These are phyloP conservation scores for Pteronotus mesoamericanus DNA, from an alignment of 2,797 vertebrate genomes.

Conservation along the genomic window DNA sequence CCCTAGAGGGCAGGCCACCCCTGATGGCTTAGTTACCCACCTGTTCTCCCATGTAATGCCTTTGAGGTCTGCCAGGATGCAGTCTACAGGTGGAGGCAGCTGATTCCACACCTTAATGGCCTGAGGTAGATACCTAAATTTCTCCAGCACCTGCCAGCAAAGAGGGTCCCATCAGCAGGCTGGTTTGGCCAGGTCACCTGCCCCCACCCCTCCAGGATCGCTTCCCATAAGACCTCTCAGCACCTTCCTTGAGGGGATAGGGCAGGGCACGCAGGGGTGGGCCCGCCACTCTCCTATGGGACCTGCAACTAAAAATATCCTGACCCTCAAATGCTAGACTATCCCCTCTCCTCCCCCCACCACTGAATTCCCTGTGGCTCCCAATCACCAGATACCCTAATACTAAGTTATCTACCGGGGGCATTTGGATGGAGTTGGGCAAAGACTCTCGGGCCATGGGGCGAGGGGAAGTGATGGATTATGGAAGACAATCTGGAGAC, in stretches of 20 bases:
- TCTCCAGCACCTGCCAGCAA: slow-evolving; percentile 81
- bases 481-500: not conserved
- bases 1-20: not conserved
- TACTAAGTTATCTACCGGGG: not conserved
- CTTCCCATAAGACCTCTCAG: not conserved
- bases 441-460: not conserved
- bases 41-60: slow-evolving; percentile 87
- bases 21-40: slow-evolving; percentile 71
- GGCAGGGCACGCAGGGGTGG: not conserved
- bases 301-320: slow-evolving; percentile 20
- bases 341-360: not conserved
- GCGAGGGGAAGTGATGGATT: not conserved
- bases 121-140: slow-evolving; percentile 73
- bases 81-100: slow-evolving; percentile 89
- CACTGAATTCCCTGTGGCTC: not conserved
- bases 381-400: not conserved
- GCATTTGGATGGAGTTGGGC: not conserved
- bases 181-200: not conserved
- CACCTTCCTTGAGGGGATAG: not conserved
- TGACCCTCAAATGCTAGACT: not conserved
- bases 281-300: not conserved
- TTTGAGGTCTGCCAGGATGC: slow-evolving; percentile 92
- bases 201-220: not conserved
- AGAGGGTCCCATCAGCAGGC: slow-evolving; percentile 47
- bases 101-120: slow-evolving; percentile 80